phyloP scores from a whole-genome alignment of 1,140 invertebrate species.

The Pogonomyrmex barbatus region DNA sequence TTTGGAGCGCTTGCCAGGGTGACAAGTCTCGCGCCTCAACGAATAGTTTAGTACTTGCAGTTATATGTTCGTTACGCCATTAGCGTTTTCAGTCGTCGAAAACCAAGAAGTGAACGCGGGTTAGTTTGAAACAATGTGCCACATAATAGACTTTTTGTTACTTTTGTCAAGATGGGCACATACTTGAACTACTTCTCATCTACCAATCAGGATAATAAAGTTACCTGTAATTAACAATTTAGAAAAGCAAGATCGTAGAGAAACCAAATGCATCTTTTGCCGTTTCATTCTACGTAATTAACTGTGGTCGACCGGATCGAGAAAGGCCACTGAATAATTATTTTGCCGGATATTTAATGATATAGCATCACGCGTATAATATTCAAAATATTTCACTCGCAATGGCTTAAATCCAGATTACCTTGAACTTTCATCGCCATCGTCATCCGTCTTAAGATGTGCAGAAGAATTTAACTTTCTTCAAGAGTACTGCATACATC shows the following conservation, averaged over 20 bases:
- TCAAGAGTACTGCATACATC: neutral
- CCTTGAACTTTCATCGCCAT: conserved; percentile 43
- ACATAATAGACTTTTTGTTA: conserved; percentile 6
- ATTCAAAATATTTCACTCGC: neutral
- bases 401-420: conserved; percentile 13
- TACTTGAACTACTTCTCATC: conserved; percentile 9
- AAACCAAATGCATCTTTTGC: neutral
- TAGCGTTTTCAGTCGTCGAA: conserved; percentile 54
- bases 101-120: conserved; percentile 47
- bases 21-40: conserved; percentile 66
- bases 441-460: conserved; percentile 45
- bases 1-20: conserved; percentile 51
- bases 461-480: conserved; percentile 45
- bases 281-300: neutral
- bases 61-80: conserved; percentile 56
- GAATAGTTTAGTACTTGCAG: conserved; percentile 70
- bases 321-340: neutral
- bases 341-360: conserved; percentile 13
- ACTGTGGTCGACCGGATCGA: neutral
- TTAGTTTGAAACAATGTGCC: conserved; percentile 48
- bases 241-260: neutral
- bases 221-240: neutral
- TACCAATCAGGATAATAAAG: neutral
- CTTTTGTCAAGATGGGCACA: neutral
- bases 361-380: neutral